Evolutionary conservation across 2,888 invertebrate genomes (phyloP).

Genomic region (Drosophila prolongata): DNA sequence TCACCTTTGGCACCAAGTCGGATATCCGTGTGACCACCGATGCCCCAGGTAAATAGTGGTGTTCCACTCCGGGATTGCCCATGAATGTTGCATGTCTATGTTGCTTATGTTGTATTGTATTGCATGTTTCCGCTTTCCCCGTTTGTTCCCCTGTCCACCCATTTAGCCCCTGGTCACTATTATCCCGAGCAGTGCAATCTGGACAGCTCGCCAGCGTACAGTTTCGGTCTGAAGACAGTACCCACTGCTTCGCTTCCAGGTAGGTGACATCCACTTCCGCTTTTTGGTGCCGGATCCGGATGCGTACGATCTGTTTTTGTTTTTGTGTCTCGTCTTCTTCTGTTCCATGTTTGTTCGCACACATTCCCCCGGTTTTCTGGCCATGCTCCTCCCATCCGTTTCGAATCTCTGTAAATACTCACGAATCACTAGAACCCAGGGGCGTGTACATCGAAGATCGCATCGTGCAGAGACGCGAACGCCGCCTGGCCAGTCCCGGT

Average conservation of each 20-base stretch:
- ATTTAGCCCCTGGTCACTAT: constrained; percentile 87
- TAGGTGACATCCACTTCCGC: constrained; percentile 58
- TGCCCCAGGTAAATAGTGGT: constrained; percentile 84
- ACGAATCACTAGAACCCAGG: constrained; percentile 70
- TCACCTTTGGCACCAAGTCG: constrained; percentile 85
- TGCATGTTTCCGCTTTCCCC: constrained; percentile 41
- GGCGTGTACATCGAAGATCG: constrained; percentile 84
- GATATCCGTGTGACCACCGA: constrained; percentile 83
- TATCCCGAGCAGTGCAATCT: constrained; percentile 85
- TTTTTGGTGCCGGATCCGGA: constrained; percentile 23
- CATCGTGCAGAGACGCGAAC: constrained; percentile 83
- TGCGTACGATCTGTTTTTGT: constrained; percentile 2
- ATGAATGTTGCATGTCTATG: constrained; percentile 4
- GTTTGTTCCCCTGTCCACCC: background rate
- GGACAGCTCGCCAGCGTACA: constrained; percentile 85
- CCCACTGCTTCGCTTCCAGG: constrained; percentile 77
- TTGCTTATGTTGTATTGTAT: constrained; percentile 1
- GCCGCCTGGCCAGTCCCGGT: constrained; percentile 83
- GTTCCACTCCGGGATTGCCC: background rate
- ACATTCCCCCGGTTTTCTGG: constrained; percentile 51
- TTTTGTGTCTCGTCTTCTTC: constrained; percentile 25
- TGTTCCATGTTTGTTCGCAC: constrained; percentile 51
- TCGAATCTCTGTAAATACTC: constrained; percentile 47
- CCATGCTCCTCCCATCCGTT: constrained; percentile 46
- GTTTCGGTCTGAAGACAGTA: constrained; percentile 86